Conservation (phyloP, 1,140 invertebrate species). For the Drosophila chauvacae region DNA sequence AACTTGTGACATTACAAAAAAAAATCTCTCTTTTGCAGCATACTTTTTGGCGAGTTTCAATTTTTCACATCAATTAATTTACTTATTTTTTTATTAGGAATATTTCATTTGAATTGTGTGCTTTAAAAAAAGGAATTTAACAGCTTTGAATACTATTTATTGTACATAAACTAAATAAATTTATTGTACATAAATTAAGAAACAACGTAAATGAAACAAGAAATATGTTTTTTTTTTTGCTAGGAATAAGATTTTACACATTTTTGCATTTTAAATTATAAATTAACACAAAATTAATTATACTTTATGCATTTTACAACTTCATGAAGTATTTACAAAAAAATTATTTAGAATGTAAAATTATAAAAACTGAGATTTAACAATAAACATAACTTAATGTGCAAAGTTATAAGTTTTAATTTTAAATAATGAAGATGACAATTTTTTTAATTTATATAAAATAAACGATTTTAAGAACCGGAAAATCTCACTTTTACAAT, state of each 20-base stretch:
- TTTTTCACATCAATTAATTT: not conserved
- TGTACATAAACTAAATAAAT: too few relatives aligned
- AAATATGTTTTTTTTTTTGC: not conserved
- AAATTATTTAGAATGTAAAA: too few relatives aligned
- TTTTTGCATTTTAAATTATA: not conserved
- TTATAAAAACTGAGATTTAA: not conserved
- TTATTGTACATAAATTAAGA: too few relatives aligned
- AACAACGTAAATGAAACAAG: not conserved
- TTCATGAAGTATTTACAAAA: not conserved
- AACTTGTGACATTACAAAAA: not conserved
- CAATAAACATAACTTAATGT: not conserved
- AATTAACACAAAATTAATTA: not conserved
- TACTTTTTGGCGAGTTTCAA: constrained; percentile 19
- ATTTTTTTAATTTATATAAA: too few relatives aligned
- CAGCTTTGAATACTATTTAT: too few relatives aligned
- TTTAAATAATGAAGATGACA: too few relatives aligned
- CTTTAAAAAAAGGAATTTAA: not conserved
- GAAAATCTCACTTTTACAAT: too few relatives aligned
- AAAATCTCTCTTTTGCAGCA: not conserved
- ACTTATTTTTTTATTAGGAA: too few relatives aligned
- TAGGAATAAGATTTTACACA: not conserved
- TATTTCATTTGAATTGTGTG: not conserved
- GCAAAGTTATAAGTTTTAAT: too few relatives aligned
- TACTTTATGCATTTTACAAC: not conserved
- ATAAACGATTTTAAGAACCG: too few relatives aligned